These are phyloP conservation scores for Phalacrocorax carbo DNA, from an alignment of 2,113 vertebrate genomes.

Conservation along the genomic window DNA sequence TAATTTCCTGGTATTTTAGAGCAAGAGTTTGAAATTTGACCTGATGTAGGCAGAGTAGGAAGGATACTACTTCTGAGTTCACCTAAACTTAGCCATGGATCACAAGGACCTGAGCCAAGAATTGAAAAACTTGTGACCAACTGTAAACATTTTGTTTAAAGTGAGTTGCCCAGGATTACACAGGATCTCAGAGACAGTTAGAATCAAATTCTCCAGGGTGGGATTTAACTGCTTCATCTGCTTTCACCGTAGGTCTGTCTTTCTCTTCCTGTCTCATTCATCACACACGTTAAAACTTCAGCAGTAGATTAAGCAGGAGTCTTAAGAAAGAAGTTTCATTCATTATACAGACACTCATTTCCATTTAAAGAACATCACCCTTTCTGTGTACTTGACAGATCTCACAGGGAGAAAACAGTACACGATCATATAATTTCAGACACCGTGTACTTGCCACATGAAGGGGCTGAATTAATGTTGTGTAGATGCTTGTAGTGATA, in stretches of 20 bases:
- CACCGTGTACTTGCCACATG: background rate
- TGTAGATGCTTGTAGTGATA: background rate
- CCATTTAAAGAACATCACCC: background rate
- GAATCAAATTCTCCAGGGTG: background rate
- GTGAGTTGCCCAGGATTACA: background rate
- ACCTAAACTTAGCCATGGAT: background rate
- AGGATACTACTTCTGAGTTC: background rate
- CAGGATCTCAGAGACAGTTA: background rate
- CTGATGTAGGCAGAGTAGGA: background rate
- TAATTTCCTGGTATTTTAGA: background rate
- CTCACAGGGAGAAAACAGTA: background rate
- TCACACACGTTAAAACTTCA: background rate
- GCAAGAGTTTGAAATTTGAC: background rate
- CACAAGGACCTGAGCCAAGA: background rate
- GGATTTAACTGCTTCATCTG: background rate
- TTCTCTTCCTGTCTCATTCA: background rate
- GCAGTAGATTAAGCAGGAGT: background rate
- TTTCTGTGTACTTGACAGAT: background rate
- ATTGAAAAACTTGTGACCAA: background rate
- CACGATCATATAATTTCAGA: background rate
- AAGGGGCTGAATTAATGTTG: background rate
- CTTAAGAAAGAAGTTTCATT: background rate
- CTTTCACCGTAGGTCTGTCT: rapidly evolving
- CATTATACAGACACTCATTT: background rate
- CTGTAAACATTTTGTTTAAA: background rate